phyloP scores from a whole-genome alignment of 1,140 invertebrate genomes.

The Apis florea region DNA sequence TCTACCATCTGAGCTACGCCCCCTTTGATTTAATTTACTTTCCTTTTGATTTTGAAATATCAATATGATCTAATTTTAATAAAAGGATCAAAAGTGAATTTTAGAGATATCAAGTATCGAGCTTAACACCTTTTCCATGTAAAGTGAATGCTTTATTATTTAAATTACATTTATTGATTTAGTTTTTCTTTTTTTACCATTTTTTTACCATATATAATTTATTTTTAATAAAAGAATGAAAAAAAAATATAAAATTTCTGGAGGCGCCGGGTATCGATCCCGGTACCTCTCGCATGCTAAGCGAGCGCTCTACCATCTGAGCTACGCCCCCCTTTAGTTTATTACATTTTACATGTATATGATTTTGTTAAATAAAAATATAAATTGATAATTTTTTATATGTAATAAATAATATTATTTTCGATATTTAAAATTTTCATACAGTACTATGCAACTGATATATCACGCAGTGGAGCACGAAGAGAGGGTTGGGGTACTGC shows the following conservation, averaged over 20 bases:
- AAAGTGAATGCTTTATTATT: conserved; percentile 93
- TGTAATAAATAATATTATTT: background rate
- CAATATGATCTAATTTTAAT: background rate
- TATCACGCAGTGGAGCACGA: conserved; percentile 83
- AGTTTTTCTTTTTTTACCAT: background rate
- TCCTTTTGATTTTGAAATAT: too few species aligned
- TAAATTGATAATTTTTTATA: background rate
- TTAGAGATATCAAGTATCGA: conserved; percentile 90
- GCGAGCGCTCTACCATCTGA: conserved; percentile 94
- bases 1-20: conserved; percentile 91
- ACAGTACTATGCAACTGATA: conserved; percentile 88
- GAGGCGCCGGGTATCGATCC: conserved; percentile 92
- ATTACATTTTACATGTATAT: too few species aligned
- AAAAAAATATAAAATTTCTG: conserved; percentile 74
- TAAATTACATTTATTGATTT: conserved; percentile 83
- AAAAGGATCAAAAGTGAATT: background rate
- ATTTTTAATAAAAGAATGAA: background rate
- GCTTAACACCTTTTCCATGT: conserved; percentile 92
- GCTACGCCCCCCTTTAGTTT: conserved; percentile 80
- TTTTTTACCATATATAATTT: background rate
- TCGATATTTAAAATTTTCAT: conserved; percentile 18
- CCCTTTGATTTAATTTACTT: conserved; percentile 66
- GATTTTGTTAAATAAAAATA: accelerated
- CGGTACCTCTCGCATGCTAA: conserved; percentile 93
- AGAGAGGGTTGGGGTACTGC: conserved; percentile 97